These are phyloP conservation scores for Herpailurus yagouaroundi DNA, from an alignment of 2,113 vertebrate genomes.

Conservation along the genomic window DNA sequence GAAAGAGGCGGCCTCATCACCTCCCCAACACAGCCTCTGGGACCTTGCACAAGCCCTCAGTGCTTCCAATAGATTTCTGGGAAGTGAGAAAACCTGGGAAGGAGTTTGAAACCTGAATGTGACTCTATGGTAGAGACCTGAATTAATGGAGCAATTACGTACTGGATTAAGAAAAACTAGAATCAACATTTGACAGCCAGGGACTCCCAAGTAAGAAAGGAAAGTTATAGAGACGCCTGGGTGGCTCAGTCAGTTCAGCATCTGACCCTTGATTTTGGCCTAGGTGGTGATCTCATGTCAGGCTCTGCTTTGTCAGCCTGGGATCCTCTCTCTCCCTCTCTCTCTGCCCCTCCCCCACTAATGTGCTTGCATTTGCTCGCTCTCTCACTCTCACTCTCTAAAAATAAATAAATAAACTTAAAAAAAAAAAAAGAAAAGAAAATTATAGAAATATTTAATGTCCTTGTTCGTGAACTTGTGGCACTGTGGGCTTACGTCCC, in stretches of 20 bases:
- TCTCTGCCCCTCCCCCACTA: too few species aligned
- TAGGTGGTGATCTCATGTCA: too few species aligned
- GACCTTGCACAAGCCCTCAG: background rate
- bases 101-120: background rate
- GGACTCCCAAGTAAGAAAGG: background rate
- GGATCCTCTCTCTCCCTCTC: too few species aligned
- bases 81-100: background rate
- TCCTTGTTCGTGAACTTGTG: background rate
- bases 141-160: background rate
- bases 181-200: background rate
- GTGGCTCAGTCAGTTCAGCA: too few species aligned
- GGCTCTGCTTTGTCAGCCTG: too few species aligned
- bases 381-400: too few species aligned
- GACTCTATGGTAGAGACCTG: background rate
- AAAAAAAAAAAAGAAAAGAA: too few species aligned
- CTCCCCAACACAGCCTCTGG: background rate
- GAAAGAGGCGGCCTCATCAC: background rate
- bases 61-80: background rate
- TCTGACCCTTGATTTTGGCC: too few species aligned
- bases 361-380: too few species aligned
- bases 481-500: too few species aligned
- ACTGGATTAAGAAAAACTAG: background rate
- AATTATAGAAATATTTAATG: background rate
- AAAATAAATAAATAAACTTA: too few species aligned
- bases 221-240: background rate